These are phyloP conservation scores for Dasyprocta punctata DNA, from an alignment of 2,113 vertebrate species.

Conservation along the genomic window DNA sequence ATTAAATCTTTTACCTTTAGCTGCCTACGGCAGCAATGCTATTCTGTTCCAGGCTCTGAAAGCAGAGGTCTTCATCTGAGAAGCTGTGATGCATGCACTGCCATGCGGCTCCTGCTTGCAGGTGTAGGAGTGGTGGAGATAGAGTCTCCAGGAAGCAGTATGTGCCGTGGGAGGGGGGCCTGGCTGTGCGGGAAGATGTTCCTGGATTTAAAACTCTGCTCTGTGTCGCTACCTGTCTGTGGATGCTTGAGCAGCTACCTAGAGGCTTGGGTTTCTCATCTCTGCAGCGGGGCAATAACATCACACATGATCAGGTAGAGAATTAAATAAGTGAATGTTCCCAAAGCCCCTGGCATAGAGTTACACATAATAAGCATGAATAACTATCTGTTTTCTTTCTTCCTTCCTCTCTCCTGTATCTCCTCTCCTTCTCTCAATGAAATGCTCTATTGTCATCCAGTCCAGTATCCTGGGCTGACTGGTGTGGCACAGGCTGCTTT, in stretches of 20 bases:
- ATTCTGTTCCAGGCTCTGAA: neutral
- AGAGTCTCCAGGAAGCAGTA: neutral
- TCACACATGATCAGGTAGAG: neutral
- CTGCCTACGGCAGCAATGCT: neutral
- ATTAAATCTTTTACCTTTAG: neutral
- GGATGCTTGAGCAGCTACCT: neutral
- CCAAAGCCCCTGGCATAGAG: neutral
- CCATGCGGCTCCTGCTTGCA: neutral
- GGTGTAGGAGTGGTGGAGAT: neutral
- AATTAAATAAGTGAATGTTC: neutral
- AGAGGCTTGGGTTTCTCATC: neutral
- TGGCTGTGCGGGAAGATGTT: neutral
- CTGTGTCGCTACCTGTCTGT: neutral
- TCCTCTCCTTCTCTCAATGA: neutral
- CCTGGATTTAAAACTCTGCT: neutral
- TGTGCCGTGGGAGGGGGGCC: neutral
- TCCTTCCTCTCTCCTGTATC: neutral
- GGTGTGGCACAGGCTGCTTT: neutral
- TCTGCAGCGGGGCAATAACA: neutral
- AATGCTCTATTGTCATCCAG: neutral
- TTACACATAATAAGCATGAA: neutral
- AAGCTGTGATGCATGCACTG: fast-evolving
- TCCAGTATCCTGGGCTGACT: neutral
- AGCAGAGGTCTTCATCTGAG: neutral
- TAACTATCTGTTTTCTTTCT: neutral